Evolutionary conservation across 2,113 vertebrate species (phyloP), one percentile per base, ranked within the genome.

Genomic region (Gnathonemus longibarbis): DNA sequence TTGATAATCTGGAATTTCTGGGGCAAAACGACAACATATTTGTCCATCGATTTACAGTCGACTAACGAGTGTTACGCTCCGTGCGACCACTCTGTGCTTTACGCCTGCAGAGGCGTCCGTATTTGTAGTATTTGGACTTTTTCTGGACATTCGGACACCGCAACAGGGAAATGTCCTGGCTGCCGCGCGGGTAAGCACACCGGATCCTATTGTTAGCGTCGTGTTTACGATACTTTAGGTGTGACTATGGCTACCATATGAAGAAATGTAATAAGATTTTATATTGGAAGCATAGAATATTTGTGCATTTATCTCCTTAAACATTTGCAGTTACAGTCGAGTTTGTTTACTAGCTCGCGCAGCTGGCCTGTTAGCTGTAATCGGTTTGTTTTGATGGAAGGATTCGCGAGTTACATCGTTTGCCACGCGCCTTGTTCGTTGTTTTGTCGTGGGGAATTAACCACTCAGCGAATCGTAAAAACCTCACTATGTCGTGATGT

Each of bases 21-120:
- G 10, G 21, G 19, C 21, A 31, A 89, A 62, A 45, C 74, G 13
- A 24, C 84, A 58, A 27, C 74, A 58, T 58, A 17, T 19, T 87
- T 53, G 31, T 8, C 3, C 24, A 49, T 17, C 17, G n/a, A 49
- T 31, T 39, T 11, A 90, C 8, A 5, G 27, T 8, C 0, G 74
- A 80, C 74, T 17, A 39, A 35, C n/a, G 6, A 84, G 21, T 9
- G 48, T 77, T 42, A 80, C 13, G 91, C 19, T 39, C 90, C 86
- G 87, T 87, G 88, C 87, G 89, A 93, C 92, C 93, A 91, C 93
- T 87, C 90, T 45, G 15, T 24, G 48, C 8, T 53, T 13, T 48
- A 49, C 45, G 31, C 46, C 77, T 19, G 11, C 31, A 52, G 42
- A 48, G 31, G 77, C 45, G 42, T 52, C 19, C 83, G 39, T 90